Percentiles rank a stretch among this genome's conserved stretches.
These are phyloP conservation scores for Unio pictorum DNA, from an alignment of 2,888 invertebrate genomes.

Conservation along the genomic window DNA sequence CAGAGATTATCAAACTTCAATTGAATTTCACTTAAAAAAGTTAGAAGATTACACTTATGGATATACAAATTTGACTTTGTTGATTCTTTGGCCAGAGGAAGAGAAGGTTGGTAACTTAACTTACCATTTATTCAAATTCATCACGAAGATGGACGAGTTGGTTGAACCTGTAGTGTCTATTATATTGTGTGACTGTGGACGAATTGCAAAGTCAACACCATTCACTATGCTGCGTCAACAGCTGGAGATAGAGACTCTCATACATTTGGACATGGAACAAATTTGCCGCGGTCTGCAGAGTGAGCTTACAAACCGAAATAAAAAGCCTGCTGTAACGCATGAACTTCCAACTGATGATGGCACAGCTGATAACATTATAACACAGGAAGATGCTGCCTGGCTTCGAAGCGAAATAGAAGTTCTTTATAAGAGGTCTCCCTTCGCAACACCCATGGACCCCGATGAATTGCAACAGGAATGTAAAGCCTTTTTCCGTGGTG, in stretches of 20 bases:
- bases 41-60: slow-evolving; percentile 24
- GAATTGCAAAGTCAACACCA: neutral
- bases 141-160: too few relatives aligned
- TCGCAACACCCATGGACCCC: slow-evolving; percentile 5
- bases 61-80: slow-evolving; percentile 24
- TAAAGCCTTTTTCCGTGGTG: slow-evolving; percentile 36
- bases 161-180: too few relatives aligned
- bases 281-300: slow-evolving; percentile 11
- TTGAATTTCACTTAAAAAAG: slow-evolving; percentile 16
- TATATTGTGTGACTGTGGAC: too few relatives aligned
- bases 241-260: neutral
- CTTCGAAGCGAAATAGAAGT: slow-evolving; percentile 35
- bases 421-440: slow-evolving; percentile 28
- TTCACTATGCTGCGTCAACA: slow-evolving; percentile 1
- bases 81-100: slow-evolving; percentile 22
- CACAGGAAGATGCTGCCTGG: slow-evolving; percentile 24
- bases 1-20: slow-evolving; percentile 11
- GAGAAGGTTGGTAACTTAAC: neutral
- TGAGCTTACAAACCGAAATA: slow-evolving; percentile 4
- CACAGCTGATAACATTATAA: slow-evolving; percentile 5
- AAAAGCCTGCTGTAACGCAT: neutral
- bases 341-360: slow-evolving; percentile 11
- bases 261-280: slow-evolving; percentile 12
- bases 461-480: slow-evolving; percentile 25
- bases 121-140: too few relatives aligned